Conservation (phyloP, 1,140 invertebrate genomes). For the Globodera rostochiensis region DNA sequence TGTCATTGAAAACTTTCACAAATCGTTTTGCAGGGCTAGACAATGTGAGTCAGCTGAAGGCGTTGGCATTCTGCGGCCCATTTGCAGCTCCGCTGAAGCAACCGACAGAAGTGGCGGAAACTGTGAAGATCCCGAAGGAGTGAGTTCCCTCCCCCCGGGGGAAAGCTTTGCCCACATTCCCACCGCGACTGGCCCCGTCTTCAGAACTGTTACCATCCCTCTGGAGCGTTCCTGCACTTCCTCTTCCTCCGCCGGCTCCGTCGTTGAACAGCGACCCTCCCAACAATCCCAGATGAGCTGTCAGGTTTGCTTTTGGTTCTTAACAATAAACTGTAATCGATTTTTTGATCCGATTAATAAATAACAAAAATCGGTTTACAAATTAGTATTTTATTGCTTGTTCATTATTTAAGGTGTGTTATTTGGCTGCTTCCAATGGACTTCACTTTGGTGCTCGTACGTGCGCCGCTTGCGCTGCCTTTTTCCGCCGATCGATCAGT, state of each 20-base stretch:
- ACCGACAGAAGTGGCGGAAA: neutral
- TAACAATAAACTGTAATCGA: neutral
- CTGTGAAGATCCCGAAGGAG: constrained; percentile 21
- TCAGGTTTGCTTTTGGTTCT: constrained; percentile 3
- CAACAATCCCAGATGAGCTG: constrained; percentile 34
- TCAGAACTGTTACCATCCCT: constrained; percentile 23
- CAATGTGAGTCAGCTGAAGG: neutral
- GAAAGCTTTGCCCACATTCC: neutral
- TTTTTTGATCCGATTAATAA: no score
- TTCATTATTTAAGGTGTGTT: constrained; percentile 29
- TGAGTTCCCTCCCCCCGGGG: neutral
- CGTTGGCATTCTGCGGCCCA: neutral
- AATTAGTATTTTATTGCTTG: no score
- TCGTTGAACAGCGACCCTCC: constrained; percentile 5
- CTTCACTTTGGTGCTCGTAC: constrained; percentile 46
- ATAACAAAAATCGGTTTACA: no score
- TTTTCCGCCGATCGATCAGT: constrained; percentile 50
- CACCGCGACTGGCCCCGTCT: neutral
- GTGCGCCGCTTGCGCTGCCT: constrained; percentile 46
- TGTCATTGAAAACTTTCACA: neutral
- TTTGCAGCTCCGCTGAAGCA: neutral
- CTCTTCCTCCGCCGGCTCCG: constrained; percentile 5
- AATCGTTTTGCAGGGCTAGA: neutral
- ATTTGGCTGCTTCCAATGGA: constrained; percentile 42
- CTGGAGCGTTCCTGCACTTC: constrained; percentile 6